Base-by-base conservation (phyloP, 2,888 invertebrate species). In the Odontomyia ornata region DNA sequence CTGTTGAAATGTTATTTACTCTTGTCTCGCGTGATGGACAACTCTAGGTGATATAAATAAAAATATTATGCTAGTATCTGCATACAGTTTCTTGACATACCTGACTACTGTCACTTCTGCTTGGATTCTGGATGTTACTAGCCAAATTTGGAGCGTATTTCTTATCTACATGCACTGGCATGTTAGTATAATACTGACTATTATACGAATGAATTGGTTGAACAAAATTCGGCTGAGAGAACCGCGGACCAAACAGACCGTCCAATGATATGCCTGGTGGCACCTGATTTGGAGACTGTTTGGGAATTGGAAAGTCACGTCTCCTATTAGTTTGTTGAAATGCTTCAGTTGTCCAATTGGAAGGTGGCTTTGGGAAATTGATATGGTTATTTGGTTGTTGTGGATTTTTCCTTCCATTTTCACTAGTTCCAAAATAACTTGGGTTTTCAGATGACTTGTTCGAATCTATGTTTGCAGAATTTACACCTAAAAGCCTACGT, bases 281-380 rank as follows among this genome's bases (percentile, higher is more conserved):
- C 18, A 69, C 47, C n/a, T 1, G 25, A 15, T 46, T 25, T 15
- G 25, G 56, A 11, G n/a, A 23, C 28, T 3, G n/a, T 27, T 27
- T 47, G 23, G 23, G 25, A 47, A 79, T 18, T 27, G 23, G 60
- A 46, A 76, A 60, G 73, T 43, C 60, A 21, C 7, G 25, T 13
- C 30, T 57, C 36, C 25, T 25, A 21, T 11, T 57, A 11, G n/a
- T 13, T n/a, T 72, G 23, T 23, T 60, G 23, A n/a, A 60, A 46
- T 11, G 76, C 60, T 9, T 71, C 67, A 15, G 43, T 64, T 65
- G 75, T 77, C 80, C 80, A 80, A 47, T 79, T 78, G 25, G 75
- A 56, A 69, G 81, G 75, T 57, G 79, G 78, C 77, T 73, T 67
- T 9, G 80, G 80, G 36, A 79, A 75, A 65, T 78, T 77, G 64